Conservation (phyloP, 2,113 vertebrate genomes). For the Tyrannus savana region DNA sequence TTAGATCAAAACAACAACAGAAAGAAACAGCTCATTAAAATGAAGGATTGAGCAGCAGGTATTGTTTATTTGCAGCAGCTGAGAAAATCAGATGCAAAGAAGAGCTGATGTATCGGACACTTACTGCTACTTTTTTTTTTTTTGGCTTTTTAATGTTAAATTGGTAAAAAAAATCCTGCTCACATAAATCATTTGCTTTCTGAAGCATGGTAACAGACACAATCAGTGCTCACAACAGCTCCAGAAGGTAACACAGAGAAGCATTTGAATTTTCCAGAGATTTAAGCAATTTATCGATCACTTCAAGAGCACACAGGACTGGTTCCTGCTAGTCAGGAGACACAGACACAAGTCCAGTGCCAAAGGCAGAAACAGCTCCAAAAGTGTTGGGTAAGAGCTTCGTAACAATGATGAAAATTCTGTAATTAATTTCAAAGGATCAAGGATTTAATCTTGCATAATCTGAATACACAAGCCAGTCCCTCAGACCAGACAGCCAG, state of each 20-base stretch:
- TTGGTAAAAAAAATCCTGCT: background rate
- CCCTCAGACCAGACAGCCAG: background rate
- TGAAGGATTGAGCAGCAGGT: background rate
- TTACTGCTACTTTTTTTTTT: background rate
- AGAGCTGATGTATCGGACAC: background rate
- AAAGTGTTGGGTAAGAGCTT: background rate
- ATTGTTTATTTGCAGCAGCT: background rate
- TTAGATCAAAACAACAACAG: background rate
- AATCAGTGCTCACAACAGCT: background rate
- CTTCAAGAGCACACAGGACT: background rate
- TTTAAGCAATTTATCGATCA: background rate
- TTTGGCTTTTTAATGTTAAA: background rate
- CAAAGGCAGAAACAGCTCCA: background rate
- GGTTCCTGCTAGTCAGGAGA: background rate
- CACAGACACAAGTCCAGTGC: background rate
- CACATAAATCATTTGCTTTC: background rate
- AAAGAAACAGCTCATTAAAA: background rate
- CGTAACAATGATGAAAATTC: background rate
- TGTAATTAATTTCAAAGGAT: background rate
- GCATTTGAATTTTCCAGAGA: background rate
- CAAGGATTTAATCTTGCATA: slow-evolving; percentile 4
- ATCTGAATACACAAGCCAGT: background rate
- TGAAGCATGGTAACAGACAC: background rate
- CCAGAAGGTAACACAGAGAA: background rate
- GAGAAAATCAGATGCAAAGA: background rate